Evolutionary conservation across 2,888 invertebrate species (phyloP).

Genomic region (Lochmaea crataegi): DNA sequence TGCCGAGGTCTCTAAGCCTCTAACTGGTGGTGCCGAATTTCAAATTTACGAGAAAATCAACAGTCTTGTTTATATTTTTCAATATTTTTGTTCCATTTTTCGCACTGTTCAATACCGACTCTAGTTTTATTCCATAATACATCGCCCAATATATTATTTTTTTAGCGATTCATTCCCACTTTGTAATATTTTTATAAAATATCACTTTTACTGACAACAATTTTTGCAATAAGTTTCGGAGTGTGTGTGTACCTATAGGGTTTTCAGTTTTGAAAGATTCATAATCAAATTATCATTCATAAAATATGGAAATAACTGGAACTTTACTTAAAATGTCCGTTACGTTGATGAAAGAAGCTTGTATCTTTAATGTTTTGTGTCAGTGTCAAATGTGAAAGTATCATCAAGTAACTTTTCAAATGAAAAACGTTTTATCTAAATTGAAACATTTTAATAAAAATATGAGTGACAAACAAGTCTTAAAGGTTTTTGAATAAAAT

Average conservation of each 20-base stretch:
- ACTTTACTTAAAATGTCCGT: constrained; percentile 5
- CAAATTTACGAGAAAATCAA: no score
- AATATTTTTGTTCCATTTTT: no score
- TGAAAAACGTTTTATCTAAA: constrained; percentile 4
- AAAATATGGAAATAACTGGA: not conserved
- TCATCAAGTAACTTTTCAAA: not conserved
- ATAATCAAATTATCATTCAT: not conserved
- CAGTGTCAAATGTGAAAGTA: not conserved
- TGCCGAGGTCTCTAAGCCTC: no score
- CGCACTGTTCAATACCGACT: no score
- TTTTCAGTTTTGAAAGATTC: constrained; percentile 2
- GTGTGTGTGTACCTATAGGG: not conserved
- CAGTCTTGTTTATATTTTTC: no score
- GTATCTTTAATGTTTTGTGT: constrained; percentile 3
- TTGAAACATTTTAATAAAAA: not conserved
- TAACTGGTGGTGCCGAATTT: no score
- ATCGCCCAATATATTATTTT: no score
- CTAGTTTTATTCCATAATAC: no score
- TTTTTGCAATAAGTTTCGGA: no score
- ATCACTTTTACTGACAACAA: no score
- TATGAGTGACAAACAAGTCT: not conserved
- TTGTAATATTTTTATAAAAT: no score
- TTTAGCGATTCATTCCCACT: no score
- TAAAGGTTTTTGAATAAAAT: not conserved
- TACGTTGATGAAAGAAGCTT: constrained; percentile 6